Evolutionary conservation across 2,888 invertebrate species (phyloP).

Genomic region (Acrobasis repandana): DNA sequence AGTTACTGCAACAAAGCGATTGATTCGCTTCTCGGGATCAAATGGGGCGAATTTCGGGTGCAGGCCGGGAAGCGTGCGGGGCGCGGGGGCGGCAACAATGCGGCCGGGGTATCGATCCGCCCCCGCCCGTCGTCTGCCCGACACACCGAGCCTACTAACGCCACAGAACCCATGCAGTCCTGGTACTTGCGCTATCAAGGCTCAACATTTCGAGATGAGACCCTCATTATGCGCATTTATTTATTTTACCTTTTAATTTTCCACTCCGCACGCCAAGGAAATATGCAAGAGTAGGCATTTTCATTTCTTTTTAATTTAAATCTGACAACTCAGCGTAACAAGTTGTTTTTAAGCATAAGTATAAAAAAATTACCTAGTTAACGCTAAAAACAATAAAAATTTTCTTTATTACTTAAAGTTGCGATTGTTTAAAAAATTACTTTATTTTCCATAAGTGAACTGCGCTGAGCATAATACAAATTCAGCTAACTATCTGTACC

Average conservation of each 20-base stretch:
- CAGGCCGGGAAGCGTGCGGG: constrained; percentile 56
- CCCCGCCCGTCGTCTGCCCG: constrained; percentile 63
- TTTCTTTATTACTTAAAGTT: too few relatives aligned
- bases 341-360: not conserved
- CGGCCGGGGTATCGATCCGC: constrained; percentile 79
- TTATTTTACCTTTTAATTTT: constrained; percentile 10
- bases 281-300: constrained; percentile 1
- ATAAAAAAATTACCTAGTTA: not conserved
- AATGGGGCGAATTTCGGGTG: constrained; percentile 78
- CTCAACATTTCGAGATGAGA: constrained; percentile 25
- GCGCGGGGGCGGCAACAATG: constrained; percentile 71
- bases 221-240: constrained; percentile 3
- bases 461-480: too few relatives aligned
- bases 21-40: constrained; percentile 75
- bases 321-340: not conserved
- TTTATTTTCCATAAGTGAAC: too few relatives aligned
- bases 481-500: too few relatives aligned
- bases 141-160: constrained; percentile 66
- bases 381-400: too few relatives aligned
- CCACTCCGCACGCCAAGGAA: not conserved
- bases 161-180: constrained; percentile 64
- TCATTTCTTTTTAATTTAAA: constrained; percentile 8
- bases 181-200: constrained; percentile 73
- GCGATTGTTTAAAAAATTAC: too few relatives aligned
- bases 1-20: constrained; percentile 77